Evolutionary conservation across 2,888 invertebrate genomes (phyloP).

Genomic region (Asteroscopus sphinx): DNA sequence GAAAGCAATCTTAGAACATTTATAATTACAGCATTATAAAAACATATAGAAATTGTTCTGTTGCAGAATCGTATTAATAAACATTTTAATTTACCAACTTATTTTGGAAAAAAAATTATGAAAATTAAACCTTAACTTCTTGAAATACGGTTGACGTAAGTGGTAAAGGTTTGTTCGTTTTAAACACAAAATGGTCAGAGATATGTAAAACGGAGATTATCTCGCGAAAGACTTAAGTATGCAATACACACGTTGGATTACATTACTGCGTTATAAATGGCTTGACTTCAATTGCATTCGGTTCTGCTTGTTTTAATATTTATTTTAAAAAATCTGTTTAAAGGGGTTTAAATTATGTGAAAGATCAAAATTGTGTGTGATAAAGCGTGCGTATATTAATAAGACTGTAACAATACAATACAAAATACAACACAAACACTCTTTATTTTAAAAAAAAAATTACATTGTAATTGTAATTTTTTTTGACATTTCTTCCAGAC

Average conservation of each 20-base stretch:
- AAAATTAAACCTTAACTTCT: background rate
- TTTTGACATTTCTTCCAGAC: too few relatives aligned
- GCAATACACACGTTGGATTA: constrained; percentile 58
- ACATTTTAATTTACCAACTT: constrained; percentile 7
- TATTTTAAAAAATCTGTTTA: background rate
- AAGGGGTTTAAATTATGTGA: too few relatives aligned
- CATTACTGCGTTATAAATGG: constrained; percentile 56
- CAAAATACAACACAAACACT: too few relatives aligned
- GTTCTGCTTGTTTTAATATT: constrained; percentile 10
- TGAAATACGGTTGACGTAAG: background rate
- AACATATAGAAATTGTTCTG: constrained; percentile 8
- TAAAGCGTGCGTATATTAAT: too few relatives aligned
- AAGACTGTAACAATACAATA: too few relatives aligned
- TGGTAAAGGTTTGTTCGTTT: constrained; percentile 47
- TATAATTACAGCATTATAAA: constrained; percentile 25
- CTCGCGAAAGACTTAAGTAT: constrained; percentile 64
- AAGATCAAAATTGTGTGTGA: too few relatives aligned
- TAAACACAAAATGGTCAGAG: constrained; percentile 54
- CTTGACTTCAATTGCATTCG: constrained; percentile 12
- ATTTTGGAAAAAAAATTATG: background rate
- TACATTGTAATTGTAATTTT: too few relatives aligned
- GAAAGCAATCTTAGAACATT: constrained; percentile 20
- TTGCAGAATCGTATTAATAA: constrained; percentile 21
- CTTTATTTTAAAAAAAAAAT: too few relatives aligned
- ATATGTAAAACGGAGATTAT: constrained; percentile 69